phyloP scores from a whole-genome alignment of 2,888 invertebrate genomes.

The Seira ritae region DNA sequence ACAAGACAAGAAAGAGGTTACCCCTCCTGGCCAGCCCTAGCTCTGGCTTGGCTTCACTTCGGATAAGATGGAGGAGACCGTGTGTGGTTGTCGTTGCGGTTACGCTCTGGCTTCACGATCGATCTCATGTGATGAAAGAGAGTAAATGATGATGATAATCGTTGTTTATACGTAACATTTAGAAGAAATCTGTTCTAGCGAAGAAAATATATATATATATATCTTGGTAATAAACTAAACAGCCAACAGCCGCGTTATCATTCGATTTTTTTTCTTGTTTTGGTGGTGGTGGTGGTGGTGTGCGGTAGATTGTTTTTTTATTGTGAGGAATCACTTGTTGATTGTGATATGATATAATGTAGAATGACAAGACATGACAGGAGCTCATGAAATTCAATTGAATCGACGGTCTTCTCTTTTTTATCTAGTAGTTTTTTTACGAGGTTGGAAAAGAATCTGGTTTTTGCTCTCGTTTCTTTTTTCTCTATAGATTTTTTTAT shows the following conservation, averaged over 20 bases:
- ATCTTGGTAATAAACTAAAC: neutral
- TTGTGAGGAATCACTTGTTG: constrained; percentile 55
- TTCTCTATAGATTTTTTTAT: neutral
- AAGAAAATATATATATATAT: no score
- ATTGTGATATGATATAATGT: constrained; percentile 64
- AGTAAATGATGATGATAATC: neutral
- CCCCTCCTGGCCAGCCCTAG: no score
- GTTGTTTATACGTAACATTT: neutral
- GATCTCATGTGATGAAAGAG: neutral
- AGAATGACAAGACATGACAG: constrained; percentile 65
- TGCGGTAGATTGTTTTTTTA: neutral
- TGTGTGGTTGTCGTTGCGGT: no score
- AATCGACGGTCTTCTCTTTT: constrained; percentile 54
- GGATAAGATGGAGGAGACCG: no score
- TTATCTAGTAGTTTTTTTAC: constrained; percentile 59
- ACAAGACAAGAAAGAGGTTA: no score
- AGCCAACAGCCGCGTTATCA: neutral
- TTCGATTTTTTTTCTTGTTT: neutral
- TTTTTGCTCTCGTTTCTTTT: constrained; percentile 46
- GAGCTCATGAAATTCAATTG: constrained; percentile 65
- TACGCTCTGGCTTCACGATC: no score
- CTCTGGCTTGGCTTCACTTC: no score
- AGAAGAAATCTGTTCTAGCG: neutral
- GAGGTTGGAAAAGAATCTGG: constrained; percentile 33
- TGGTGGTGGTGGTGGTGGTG: neutral